Conservation (phyloP, 2,797 vertebrate genomes). For the Falco rusticolus region DNA sequence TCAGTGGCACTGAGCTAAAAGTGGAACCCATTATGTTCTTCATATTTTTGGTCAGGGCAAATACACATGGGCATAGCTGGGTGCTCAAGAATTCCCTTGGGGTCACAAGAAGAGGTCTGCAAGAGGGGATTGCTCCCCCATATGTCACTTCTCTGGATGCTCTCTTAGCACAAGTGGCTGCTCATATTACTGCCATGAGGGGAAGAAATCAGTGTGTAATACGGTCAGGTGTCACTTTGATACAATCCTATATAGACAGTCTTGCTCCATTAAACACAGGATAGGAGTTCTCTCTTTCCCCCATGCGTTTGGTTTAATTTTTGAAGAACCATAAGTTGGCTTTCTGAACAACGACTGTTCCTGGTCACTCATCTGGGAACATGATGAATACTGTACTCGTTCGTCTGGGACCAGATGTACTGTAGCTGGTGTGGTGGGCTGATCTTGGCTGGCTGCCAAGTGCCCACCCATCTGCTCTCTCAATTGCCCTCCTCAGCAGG, state of each 20-base stretch:
- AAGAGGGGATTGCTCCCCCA: background rate
- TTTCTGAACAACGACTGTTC: background rate
- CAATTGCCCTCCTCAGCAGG: background rate
- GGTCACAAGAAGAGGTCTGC: background rate
- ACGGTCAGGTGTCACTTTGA: background rate
- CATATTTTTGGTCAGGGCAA: background rate
- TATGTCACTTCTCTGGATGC: background rate
- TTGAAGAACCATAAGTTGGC: background rate
- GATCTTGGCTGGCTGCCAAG: background rate
- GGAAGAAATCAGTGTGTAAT: background rate
- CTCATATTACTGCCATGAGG: background rate
- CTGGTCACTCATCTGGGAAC: background rate
- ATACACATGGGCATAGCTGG: background rate
- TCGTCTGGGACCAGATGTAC: background rate
- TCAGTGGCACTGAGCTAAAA: background rate
- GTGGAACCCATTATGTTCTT: background rate
- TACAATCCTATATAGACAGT: background rate
- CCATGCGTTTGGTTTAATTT: background rate
- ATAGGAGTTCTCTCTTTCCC: background rate
- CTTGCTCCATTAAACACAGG: background rate
- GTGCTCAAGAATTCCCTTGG: fast-evolving
- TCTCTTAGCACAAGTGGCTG: background rate
- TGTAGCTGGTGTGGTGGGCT: background rate
- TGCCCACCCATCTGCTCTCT: background rate
- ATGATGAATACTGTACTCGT: background rate